Evolutionary conservation across 1,140 invertebrate species (phyloP), one percentile per base, ranked within the genome.

Genomic region (Euwallacea similis): DNA sequence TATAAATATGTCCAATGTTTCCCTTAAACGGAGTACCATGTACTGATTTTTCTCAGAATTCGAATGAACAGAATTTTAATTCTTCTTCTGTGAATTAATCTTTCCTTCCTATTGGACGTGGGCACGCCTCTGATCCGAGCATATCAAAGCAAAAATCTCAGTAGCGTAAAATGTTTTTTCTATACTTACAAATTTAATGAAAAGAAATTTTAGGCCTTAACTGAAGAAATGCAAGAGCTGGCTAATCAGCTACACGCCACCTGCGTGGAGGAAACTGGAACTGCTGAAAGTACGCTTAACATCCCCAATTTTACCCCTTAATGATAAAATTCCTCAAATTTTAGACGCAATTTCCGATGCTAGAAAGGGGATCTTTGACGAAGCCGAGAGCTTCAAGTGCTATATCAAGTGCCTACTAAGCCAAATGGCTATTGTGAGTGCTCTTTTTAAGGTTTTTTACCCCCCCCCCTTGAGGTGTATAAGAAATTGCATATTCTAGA

Each of bases 371-470:
- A 61, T 70, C 33, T 78, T 78, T 66, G 56, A 72, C 11, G 75
- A 78, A 6, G 77, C 78, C 66, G 72, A 75, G 7, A 76, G 72
- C 33, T 66, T 84, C 0, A 81, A 79, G 58, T 84, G 82, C 60
- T 83, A 83, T 60, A 75, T 82, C 6, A 83, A 81, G 68, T 84
- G 83, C 72, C 41, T 80, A 0, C 71, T 84, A 55, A 74, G 74
- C 41, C 80, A 82, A 73, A 77, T 78, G 76, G 78, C 76, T 15
- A 71, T 72, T n/a, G 79, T 80, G 73, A 77, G 77, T 76, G 41
- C 56, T 42, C 0, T 0, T 42, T 61, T 44, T 61, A 0, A 7
- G 43, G 2, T 9, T 6, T 11, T 50, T 2, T 50, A n/a, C n/a
- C n/a, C n/a, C n/a, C n/a, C n/a, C n/a, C n/a, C n/a, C n/a, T n/a